Conservation (phyloP, 2,113 vertebrate species). For the Anguilla rostrata region DNA sequence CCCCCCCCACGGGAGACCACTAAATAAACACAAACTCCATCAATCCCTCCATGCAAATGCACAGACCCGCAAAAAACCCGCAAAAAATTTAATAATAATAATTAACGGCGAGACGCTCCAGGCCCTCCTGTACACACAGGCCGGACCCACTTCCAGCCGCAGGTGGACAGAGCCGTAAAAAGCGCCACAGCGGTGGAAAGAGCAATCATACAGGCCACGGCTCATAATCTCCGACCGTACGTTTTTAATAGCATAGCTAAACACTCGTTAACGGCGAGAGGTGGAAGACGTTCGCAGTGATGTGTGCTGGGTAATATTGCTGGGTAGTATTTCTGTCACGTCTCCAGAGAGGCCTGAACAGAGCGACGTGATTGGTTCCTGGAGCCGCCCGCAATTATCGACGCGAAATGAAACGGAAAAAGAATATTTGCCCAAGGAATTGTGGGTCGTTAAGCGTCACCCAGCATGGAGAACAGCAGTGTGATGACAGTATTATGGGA, state of each 20-base stretch:
- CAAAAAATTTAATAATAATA: constrained; percentile 24
- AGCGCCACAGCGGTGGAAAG: constrained; percentile 27
- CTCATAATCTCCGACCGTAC: not conserved
- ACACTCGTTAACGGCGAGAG: not conserved
- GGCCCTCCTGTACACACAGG: constrained; percentile 22
- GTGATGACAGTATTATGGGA: no score
- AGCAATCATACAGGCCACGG: constrained; percentile 20
- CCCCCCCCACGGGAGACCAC: not conserved
- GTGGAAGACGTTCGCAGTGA: not conserved
- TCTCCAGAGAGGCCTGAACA: not conserved
- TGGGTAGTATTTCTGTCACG: not conserved
- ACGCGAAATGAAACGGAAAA: not conserved
- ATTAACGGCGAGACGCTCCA: not conserved
- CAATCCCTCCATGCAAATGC: constrained; percentile 10
- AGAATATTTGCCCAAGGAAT: not conserved
- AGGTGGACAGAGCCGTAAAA: constrained; percentile 11
- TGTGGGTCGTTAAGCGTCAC: not conserved
- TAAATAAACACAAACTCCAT: constrained; percentile 20
- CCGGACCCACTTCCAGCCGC: not conserved
- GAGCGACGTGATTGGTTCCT: not conserved
- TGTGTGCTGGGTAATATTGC: not conserved
- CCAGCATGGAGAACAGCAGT: no score
- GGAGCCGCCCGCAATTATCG: not conserved
- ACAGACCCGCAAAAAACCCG: not conserved
- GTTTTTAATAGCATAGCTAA: constrained; percentile 19